These are phyloP conservation scores for Noctua janthina DNA, from an alignment of 2,888 invertebrate species.

Conservation along the genomic window DNA sequence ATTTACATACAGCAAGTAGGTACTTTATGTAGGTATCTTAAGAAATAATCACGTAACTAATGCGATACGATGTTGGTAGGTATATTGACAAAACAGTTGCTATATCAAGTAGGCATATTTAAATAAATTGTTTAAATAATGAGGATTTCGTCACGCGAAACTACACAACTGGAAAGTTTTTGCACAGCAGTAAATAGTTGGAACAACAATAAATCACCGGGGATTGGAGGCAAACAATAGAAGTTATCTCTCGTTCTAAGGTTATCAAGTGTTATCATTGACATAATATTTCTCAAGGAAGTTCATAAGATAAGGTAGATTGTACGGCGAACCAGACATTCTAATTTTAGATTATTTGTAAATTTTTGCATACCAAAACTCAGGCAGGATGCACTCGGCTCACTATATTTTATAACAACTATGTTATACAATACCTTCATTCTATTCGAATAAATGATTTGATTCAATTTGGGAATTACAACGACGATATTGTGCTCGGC, in stretches of 20 bases:
- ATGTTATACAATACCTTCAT: neutral
- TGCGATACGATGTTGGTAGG: neutral
- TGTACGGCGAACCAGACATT: neutral
- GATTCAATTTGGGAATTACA: neutral
- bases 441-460: neutral
- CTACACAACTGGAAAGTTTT: conserved; percentile 14
- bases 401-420: neutral
- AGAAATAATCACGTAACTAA: conserved; percentile 12
- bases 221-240: neutral
- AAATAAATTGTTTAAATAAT: conserved; percentile 23
- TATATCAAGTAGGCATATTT: conserved; percentile 14
- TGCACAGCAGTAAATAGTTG: neutral
- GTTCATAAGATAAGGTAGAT: neutral
- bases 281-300: neutral
- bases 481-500: too few species aligned
- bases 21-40: neutral
- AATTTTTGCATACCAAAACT: neutral
- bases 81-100: conserved; percentile 18
- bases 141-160: conserved; percentile 21
- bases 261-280: conserved; percentile 4
- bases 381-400: neutral
- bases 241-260: neutral
- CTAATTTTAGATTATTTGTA: conserved; percentile 3
- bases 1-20: neutral
- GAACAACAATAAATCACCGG: conserved; percentile 7